A percentile compares a stretch with the other conserved stretches of the same genome.
phyloP scores from a whole-genome alignment of 2,113 vertebrate genomes.

The Tragelaphus buxtoni region DNA sequence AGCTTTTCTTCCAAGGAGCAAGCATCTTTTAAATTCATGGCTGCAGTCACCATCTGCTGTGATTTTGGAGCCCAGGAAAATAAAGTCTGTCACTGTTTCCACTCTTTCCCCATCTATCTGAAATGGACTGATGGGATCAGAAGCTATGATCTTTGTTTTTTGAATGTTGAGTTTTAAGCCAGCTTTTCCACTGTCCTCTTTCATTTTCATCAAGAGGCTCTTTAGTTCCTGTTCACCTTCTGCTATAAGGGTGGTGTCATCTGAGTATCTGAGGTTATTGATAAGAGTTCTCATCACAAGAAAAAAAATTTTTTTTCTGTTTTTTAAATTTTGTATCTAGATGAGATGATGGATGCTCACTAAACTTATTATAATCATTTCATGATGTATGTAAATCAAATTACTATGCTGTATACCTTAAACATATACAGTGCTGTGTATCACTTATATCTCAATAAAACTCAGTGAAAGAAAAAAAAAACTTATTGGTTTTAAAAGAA shows the following conservation, averaged over 20 bases:
- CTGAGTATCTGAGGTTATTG: not conserved
- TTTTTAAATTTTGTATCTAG: not conserved
- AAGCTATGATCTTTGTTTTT: not conserved
- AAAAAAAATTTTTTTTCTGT: not conserved
- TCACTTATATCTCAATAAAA: not conserved
- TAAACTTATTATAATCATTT: not conserved
- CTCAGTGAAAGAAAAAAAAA: not conserved
- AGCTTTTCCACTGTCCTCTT: not conserved
- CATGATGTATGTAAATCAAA: not conserved
- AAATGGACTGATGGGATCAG: not conserved
- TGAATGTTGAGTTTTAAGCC: not conserved
- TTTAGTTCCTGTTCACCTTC: not conserved
- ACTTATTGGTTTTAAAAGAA: not conserved
- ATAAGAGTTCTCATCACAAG: not conserved
- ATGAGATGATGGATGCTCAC: not conserved
- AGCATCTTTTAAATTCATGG: not conserved
- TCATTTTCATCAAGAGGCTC: not conserved
- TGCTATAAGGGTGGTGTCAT: not conserved
- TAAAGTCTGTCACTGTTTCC: not conserved
- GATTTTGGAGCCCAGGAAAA: not conserved
- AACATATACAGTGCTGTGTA: not conserved
- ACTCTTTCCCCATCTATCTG: not conserved
- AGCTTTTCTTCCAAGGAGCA: not conserved
- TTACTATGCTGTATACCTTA: not conserved
- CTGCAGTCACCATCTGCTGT: not conserved